These are phyloP conservation scores for Neodiprion lecontei DNA, from an alignment of 1,140 invertebrate species.

Conservation along the genomic window DNA sequence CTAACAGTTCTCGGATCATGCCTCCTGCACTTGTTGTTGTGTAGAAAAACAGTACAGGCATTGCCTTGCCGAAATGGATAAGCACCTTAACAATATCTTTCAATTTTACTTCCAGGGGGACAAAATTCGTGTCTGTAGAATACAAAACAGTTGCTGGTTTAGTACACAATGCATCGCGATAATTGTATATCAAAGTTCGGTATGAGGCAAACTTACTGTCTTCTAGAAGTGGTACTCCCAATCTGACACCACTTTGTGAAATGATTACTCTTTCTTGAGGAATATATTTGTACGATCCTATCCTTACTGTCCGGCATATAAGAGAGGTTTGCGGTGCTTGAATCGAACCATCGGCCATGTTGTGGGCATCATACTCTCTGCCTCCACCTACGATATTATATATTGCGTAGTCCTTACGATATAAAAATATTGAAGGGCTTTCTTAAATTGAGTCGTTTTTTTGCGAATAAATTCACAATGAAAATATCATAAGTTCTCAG, in stretches of 20 bases:
- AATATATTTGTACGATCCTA: slow-evolving; percentile 79
- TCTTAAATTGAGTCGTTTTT: background rate
- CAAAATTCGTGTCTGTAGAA: slow-evolving; percentile 53
- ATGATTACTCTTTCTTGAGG: slow-evolving; percentile 73
- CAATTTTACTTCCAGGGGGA: slow-evolving; percentile 68
- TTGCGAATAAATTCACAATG: background rate
- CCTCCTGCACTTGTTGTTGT: slow-evolving; percentile 69
- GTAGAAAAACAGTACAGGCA: slow-evolving; percentile 82
- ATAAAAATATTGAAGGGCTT: slow-evolving; percentile 35
- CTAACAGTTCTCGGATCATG: slow-evolving; percentile 72
- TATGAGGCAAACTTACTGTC: slow-evolving; percentile 58
- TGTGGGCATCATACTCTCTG: slow-evolving; percentile 45
- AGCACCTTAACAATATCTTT: slow-evolving; percentile 75
- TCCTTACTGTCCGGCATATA: slow-evolving; percentile 76
- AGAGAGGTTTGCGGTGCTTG: slow-evolving; percentile 57
- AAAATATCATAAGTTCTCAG: too few species aligned
- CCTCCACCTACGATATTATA: slow-evolving; percentile 52
- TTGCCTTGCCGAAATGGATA: slow-evolving; percentile 73
- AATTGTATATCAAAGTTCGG: background rate
- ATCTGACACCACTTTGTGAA: slow-evolving; percentile 69
- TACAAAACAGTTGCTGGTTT: slow-evolving; percentile 18
- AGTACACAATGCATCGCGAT: slow-evolving; percentile 15
- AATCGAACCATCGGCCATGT: slow-evolving; percentile 31
- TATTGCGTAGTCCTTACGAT: slow-evolving; percentile 2
- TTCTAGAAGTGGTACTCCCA: slow-evolving; percentile 71